A percentile compares a stretch with the other conserved stretches of the same genome.
Evolutionary conservation across 2,888 invertebrate genomes (phyloP).

Genomic region (Diaphora mendica): DNA sequence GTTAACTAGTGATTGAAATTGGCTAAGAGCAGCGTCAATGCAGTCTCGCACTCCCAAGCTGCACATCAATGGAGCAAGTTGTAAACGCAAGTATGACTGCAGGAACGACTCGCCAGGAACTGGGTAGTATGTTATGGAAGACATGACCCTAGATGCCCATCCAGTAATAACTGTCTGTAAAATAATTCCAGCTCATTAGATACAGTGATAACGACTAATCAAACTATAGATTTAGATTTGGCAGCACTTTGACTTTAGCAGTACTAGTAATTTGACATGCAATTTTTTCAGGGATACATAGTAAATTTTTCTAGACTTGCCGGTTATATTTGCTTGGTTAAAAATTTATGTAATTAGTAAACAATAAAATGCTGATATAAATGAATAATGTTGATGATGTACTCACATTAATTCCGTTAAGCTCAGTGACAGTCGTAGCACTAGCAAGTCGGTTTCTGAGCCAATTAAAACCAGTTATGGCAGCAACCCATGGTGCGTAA

Average conservation of each 20-base stretch:
- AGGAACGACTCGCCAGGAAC: constrained; percentile 65
- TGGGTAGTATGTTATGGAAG: constrained; percentile 62
- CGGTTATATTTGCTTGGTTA: no score
- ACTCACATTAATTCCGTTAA: constrained; percentile 47
- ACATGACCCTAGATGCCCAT: constrained; percentile 67
- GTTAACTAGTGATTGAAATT: constrained; percentile 57
- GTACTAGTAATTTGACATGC: no score
- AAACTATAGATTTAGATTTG: no score
- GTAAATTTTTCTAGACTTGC: no score
- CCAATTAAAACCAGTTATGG: constrained; percentile 85
- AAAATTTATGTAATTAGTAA: no score
- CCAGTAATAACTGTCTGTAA: constrained; percentile 51
- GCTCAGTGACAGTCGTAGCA: constrained; percentile 34
- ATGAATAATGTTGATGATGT: not conserved
- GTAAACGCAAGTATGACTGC: constrained; percentile 74
- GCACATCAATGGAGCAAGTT: constrained; percentile 74
- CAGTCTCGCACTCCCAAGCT: constrained; percentile 59
- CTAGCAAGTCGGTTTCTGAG: constrained; percentile 74
- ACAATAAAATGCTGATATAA: not conserved
- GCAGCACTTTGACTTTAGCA: no score
- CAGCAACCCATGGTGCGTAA: constrained; percentile 92
- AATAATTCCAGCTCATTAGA: not conserved
- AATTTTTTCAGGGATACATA: no score
- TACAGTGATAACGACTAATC: not conserved
- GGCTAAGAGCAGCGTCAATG: constrained; percentile 56